Percentiles rank a stretch among this genome's conserved stretches.
Evolutionary conservation across 2,113 vertebrate species (phyloP).

Genomic region (Paratilapia polleni): DNA sequence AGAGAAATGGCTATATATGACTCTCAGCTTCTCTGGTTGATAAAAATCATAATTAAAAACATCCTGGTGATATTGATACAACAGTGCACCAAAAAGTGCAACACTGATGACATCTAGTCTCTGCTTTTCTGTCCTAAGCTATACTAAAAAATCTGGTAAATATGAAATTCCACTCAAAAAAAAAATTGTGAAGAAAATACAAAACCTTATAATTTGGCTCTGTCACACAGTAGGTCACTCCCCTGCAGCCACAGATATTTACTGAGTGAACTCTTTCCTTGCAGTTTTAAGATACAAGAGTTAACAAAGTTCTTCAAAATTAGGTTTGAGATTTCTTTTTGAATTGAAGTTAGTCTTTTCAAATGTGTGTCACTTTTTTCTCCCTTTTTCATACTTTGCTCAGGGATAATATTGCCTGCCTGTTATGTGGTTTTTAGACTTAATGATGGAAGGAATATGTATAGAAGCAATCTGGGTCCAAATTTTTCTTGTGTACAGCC

Average conservation of each 20-base stretch:
- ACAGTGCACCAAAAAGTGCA: background rate
- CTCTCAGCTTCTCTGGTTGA: background rate
- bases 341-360: background rate
- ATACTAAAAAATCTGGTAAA: background rate
- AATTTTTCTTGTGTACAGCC: background rate
- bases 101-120: background rate
- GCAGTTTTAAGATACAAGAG: background rate
- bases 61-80: too few relatives aligned
- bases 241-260: slow-evolving; percentile 1
- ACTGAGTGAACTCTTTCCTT: background rate
- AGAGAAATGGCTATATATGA: background rate
- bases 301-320: background rate
- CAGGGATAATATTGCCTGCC: background rate
- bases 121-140: background rate
- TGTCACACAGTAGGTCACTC: background rate
- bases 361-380: background rate
- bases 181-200: background rate
- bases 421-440: background rate
- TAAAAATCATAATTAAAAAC: background rate
- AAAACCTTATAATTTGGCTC: background rate
- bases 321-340: background rate
- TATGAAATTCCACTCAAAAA: background rate
- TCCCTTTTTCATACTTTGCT: background rate
- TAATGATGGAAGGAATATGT: background rate
- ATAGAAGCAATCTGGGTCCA: background rate